Base-by-base conservation (phyloP, 2,797 vertebrate species). In the Smutsia temminckii region DNA sequence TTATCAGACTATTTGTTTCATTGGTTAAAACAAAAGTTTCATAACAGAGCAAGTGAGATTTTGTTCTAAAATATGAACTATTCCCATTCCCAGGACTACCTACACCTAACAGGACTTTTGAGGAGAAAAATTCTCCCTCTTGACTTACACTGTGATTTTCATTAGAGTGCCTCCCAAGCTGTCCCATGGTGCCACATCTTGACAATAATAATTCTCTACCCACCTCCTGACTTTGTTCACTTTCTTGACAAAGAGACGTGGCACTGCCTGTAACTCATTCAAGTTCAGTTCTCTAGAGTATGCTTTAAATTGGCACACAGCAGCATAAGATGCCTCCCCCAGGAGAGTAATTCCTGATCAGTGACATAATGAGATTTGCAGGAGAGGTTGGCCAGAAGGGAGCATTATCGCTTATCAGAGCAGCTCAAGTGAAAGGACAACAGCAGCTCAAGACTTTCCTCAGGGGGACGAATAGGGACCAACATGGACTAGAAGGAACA, bases 271-370 rank as follows among this genome's bases (percentile, higher is more conserved):
- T 74, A 96, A 96, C 89, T 53, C 95, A 96, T 90, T 91, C 92
- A 66, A 93, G 80, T 90, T 88, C 25, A 11, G 89, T 85, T 96
- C 68, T 93, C 80, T 88, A 71, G 37, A 87, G 84, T 25, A 32
- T 46, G 80, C 80, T 95, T 94, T 97, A 95, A 94, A 96, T 96
- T 94, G 96, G 93, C 87, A 88, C 84, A 93, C 34, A 11, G 68
- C 87, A 68, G 93, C 95, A 92, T 72, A 72, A 92, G 84, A 92
- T 81, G 87, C 87, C 63, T 96, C 91, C 81, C 23, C 49, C 29
- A 40, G 89, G 96, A 83, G 72, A 90, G 85, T 95, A 96, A 97
- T 69, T 95, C 87, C 94, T 63, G n/a, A 59, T 64, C 57, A 20
- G 29, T 72, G 89, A 78, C 85, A 96, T 64, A 72, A 64, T 75